Evolutionary conservation across 1,140 invertebrate species (phyloP), one percentile per base, ranked within the genome.

Genomic region (Lordiphosa clarofinis): DNA sequence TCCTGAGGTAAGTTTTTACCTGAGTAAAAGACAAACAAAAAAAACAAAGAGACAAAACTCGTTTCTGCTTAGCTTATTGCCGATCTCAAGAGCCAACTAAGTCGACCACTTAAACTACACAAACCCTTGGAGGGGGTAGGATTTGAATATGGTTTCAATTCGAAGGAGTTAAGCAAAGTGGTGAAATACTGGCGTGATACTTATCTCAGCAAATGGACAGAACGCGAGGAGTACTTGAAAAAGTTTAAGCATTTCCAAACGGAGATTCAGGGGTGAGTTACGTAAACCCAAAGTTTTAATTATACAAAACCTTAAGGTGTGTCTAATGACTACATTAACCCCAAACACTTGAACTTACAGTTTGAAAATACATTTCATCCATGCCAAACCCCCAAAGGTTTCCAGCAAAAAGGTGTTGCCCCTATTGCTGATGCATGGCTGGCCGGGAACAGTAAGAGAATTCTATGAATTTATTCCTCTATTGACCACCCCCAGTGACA

Each of bases 381-480:
- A 93, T 59, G 91, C 91, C 0, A 94, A 92, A 66, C 72, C 81
- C n/a, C 60, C 57, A 21, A 84, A 91, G 24, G 48, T 54, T 2
- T 52, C 81, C 9, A 87, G 79, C 4, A 91, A 89, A 63, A 92
- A 89, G 90, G 91, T 96, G 1, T 62, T 94, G 3, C 95, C 95
- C 0, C 39, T 97, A 13, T 73, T 98, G 0, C 15, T 98, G 1
- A 71, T 96, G 4, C 96, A 98, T 78, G 96, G 97, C 10, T 98
- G 96, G 97, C 97, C 97, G 3, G 96, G 97, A 21, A 95, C 95
- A 0, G 91, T 97, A 2, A 90, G 94, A 7, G 96, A 98, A 88
- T 97, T 97, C 86, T 94, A 95, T 64, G 94, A 96, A 73, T 90
- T 96, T 1, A 93, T 95, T 44, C 94, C 94, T 0, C 52, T 94